Base-by-base conservation (phyloP, 2,888 invertebrate species). In the Apotomis betuletana region DNA sequence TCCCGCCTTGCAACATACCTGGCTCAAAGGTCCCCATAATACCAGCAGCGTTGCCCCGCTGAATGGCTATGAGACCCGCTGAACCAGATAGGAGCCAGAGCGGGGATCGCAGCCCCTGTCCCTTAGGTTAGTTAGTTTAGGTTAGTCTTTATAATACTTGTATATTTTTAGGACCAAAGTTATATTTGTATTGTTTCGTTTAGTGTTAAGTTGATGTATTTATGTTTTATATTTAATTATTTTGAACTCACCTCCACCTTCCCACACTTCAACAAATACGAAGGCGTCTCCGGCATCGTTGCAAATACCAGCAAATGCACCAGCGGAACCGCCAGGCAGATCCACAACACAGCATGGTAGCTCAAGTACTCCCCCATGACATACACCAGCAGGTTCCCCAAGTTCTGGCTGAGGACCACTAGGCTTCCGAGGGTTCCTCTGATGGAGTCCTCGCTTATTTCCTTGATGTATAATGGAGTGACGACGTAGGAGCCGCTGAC, bases 271-370 rank as follows among this genome's bases (percentile, higher is more conserved):
- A 93, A 75, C 64, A 93, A 77, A 76, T 86, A 93, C 8, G 91
- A 91, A 0, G 93, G 93, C 0, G 93, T 92, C 61, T 93, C 93
- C 2, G 93, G 93, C 92, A 93, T 91, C 2, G 88, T 78, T 0
- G 83, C 84, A 75, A 92, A 93, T 68, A 90, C 76, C 51, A 92
- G 65, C 69, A 93, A 58, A 79, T 93, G 93, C 10, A 92, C 69
- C 69, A 93, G 72, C 0, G 93, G 92, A 58, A 92, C 87, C 2
- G 88, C 83, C 67, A 92, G 75, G 61, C 90, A 89, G 12, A 91
- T 87, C 92, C 93, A 93, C 41, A 92, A 76, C 55, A 86, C 87
- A 4, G 87, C 85, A 15, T 86, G 83, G 73, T 93, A 93, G 70
- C 89, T 88, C 77, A 93, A 59, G 62, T 92, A 91, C 62, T 92